phyloP scores from a whole-genome alignment of 2,888 invertebrate genomes.

The Iselma pallidipennis region DNA sequence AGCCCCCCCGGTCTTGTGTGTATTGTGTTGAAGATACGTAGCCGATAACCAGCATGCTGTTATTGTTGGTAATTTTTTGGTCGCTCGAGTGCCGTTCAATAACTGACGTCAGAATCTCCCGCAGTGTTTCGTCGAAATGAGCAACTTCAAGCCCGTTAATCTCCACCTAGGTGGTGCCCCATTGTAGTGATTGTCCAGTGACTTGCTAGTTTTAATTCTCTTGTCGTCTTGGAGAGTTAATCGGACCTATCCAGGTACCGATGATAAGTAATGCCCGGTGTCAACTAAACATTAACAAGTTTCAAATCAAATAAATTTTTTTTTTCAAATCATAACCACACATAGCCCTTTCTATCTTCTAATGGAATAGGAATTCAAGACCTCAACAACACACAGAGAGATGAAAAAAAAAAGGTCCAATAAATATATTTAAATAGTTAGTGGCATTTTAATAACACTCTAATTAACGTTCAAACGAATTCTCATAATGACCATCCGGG shows the following conservation, averaged over 20 bases:
- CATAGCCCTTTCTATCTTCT: neutral
- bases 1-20: conserved; percentile 30
- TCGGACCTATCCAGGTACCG: conserved; percentile 5
- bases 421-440: conserved; percentile 37
- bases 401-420: conserved; percentile 17
- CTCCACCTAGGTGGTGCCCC: conserved; percentile 46
- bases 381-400: neutral
- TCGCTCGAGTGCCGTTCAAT: conserved; percentile 44
- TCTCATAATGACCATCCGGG: conserved; percentile 36
- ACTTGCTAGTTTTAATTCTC: conserved; percentile 35
- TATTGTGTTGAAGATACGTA: conserved; percentile 44
- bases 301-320: neutral
- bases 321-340: neutral
- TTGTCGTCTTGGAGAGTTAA: conserved; percentile 28
- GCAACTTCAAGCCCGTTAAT: conserved; percentile 44
- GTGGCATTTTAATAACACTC: conserved; percentile 46
- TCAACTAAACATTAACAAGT: conserved; percentile 1
- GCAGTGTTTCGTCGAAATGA: conserved; percentile 44
- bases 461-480: conserved; percentile 41
- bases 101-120: conserved; percentile 41
- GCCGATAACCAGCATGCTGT: conserved; percentile 46
- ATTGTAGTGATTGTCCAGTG: conserved; percentile 46
- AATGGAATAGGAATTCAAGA: neutral
- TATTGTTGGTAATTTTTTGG: conserved; percentile 51
- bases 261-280: neutral